phyloP scores from a whole-genome alignment of 2,888 invertebrate species.

The Spodoptera littoralis region DNA sequence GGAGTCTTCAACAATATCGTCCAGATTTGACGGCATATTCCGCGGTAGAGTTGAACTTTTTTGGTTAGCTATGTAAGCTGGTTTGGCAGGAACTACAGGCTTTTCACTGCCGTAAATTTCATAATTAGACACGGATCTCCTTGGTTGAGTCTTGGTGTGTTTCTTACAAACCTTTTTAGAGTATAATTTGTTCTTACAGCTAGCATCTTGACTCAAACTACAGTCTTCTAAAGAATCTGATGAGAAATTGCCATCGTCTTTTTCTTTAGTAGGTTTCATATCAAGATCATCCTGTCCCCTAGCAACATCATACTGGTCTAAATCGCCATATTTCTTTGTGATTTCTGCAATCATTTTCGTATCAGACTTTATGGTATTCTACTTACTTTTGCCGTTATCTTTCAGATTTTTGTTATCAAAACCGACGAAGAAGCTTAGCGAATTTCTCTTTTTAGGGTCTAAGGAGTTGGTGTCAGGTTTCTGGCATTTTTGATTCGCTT shows the following conservation, averaged over 20 bases:
- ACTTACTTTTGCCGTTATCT: constrained; percentile 87
- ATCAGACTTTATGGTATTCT: constrained; percentile 90
- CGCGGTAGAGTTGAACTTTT: constrained; percentile 86
- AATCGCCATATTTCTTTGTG: constrained; percentile 90
- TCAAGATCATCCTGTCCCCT: constrained; percentile 71
- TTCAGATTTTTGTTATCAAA: constrained; percentile 84
- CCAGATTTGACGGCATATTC: constrained; percentile 86
- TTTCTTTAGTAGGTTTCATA: constrained; percentile 79
- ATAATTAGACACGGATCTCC: constrained; percentile 93
- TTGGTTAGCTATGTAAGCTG: constrained; percentile 73
- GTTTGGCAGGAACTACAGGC: constrained; percentile 79
- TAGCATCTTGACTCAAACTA: constrained; percentile 88
- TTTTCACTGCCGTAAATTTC: constrained; percentile 90
- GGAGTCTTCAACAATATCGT: constrained; percentile 88
- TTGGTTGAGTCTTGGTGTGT: constrained; percentile 86
- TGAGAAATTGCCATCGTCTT: constrained; percentile 92
- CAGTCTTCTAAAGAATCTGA: constrained; percentile 94
- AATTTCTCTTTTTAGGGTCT: constrained; percentile 88
- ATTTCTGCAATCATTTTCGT: constrained; percentile 91
- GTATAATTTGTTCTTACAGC: constrained; percentile 85
- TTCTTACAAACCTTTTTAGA: constrained; percentile 88
- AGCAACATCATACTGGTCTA: constrained; percentile 83
- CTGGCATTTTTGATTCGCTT: constrained; percentile 65
- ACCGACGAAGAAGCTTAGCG: constrained; percentile 91
- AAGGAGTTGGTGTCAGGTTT: constrained; percentile 76